phyloP scores from a whole-genome alignment of 37 sponge, comb jelly and placozoan genomes.

The Chondrilla cf. caribensis region DNA sequence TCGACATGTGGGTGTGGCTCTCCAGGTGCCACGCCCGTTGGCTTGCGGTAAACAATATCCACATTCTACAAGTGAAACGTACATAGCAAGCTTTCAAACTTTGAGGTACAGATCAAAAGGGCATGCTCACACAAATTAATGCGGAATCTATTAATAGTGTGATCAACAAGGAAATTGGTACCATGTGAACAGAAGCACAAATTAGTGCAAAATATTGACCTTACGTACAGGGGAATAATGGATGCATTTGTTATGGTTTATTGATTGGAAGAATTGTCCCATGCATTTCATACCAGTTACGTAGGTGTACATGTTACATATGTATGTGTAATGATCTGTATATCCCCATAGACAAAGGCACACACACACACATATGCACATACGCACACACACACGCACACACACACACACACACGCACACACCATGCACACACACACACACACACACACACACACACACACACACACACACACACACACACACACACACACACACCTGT shows the following conservation, averaged over 20 bases:
- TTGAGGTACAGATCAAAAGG: too few relatives aligned
- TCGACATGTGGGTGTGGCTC: constrained; percentile 51
- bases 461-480: background rate
- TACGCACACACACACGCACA: background rate
- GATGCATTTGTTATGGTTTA: too few relatives aligned
- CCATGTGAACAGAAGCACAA: too few relatives aligned
- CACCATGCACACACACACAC: background rate
- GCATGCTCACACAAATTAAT: too few relatives aligned
- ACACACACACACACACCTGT: background rate
- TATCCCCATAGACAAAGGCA: background rate
- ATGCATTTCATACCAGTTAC: too few relatives aligned
- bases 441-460: constrained; percentile 4
- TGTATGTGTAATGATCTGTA: background rate
- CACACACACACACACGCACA: background rate
- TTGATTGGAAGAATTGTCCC: too few relatives aligned
- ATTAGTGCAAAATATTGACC: too few relatives aligned
- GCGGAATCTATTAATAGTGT: too few relatives aligned
- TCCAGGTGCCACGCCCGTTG: constrained; percentile 39
- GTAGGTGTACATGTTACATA: too few relatives aligned
- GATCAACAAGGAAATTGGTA: too few relatives aligned
- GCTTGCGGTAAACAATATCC: constrained; percentile 63
- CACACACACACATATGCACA: background rate
- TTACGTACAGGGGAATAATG: too few relatives aligned
- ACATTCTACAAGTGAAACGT: constrained; percentile 12
- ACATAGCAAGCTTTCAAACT: too few relatives aligned